phyloP scores from a whole-genome alignment of 2,888 invertebrate species.

The Chironomus tentans region DNA sequence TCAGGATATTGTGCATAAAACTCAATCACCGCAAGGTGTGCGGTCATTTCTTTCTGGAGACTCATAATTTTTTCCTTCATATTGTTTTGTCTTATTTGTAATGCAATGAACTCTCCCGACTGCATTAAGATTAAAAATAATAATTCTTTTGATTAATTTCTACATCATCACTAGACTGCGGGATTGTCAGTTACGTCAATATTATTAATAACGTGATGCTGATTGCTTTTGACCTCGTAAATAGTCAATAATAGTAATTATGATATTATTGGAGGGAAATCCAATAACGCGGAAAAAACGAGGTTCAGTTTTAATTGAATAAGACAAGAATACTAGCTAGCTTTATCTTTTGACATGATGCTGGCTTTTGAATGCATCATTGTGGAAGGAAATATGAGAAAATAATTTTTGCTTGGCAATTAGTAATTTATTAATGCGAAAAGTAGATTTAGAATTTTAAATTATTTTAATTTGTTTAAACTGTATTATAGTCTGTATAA shows the following conservation, averaged over 20 bases:
- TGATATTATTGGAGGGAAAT: not conserved
- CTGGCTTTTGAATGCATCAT: no score
- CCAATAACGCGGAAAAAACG: not conserved
- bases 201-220: no score
- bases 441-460: no score
- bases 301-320: not conserved
- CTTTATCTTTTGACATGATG: not conserved
- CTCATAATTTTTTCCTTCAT: not conserved
- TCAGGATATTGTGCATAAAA: not conserved
- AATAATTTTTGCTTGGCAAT: no score
- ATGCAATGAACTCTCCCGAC: not conserved
- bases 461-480: no score
- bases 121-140: not conserved
- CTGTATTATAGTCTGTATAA: no score
- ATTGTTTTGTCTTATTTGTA: not conserved
- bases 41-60: not conserved
- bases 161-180: not conserved
- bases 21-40: constrained; percentile 11
- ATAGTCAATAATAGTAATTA: not conserved
- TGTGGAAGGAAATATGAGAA: no score
- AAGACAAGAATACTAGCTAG: not conserved
- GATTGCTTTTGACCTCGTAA: not conserved
- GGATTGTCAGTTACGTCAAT: no score
- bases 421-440: no score
- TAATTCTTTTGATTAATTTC: not conserved